A percentile compares a stretch with the other conserved stretches of the same genome.
Conservation (phyloP, 2,888 invertebrate species). For the Amphiduros pacificus region DNA sequence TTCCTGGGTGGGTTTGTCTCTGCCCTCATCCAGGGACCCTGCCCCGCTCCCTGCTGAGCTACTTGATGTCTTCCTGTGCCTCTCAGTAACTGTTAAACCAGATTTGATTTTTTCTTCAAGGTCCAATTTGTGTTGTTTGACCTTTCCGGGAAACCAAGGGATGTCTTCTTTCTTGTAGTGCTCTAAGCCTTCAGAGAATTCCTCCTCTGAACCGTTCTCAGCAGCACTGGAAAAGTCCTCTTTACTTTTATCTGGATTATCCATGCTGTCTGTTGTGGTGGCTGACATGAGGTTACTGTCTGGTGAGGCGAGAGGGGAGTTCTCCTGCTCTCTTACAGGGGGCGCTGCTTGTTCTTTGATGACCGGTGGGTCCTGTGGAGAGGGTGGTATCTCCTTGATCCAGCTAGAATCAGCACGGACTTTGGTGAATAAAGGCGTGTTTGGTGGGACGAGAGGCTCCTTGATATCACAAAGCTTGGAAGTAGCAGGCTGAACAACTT, state of each 20-base stretch:
- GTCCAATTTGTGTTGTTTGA: slow-evolving; percentile 66
- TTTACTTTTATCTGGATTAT: background rate
- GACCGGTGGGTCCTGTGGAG: background rate
- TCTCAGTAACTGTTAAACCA: background rate
- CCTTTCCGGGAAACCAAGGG: slow-evolving; percentile 72
- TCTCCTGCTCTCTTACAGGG: background rate
- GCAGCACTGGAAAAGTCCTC: background rate
- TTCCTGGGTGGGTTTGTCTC: too few species aligned
- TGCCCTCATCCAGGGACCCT: slow-evolving; percentile 4
- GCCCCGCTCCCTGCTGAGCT: background rate
- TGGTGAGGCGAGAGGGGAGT: background rate
- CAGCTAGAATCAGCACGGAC: slow-evolving; percentile 27
- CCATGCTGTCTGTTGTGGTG: background rate
- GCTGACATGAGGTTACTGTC: background rate
- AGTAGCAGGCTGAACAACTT: background rate
- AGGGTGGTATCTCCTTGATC: slow-evolving; percentile 23
- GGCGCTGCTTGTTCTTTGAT: background rate
- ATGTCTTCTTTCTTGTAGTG: slow-evolving; percentile 67
- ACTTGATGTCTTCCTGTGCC: background rate
- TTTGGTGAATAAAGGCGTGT: slow-evolving; percentile 14
- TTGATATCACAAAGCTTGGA: background rate
- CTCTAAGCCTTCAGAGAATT: slow-evolving; percentile 24
- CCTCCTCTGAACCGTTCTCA: background rate
- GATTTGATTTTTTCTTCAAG: slow-evolving; percentile 64
- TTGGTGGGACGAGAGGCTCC: background rate